Percentiles rank a stretch among this genome's conserved stretches.
phyloP scores from a whole-genome alignment of 2,113 vertebrate species.

The Brevimyrus niger region DNA sequence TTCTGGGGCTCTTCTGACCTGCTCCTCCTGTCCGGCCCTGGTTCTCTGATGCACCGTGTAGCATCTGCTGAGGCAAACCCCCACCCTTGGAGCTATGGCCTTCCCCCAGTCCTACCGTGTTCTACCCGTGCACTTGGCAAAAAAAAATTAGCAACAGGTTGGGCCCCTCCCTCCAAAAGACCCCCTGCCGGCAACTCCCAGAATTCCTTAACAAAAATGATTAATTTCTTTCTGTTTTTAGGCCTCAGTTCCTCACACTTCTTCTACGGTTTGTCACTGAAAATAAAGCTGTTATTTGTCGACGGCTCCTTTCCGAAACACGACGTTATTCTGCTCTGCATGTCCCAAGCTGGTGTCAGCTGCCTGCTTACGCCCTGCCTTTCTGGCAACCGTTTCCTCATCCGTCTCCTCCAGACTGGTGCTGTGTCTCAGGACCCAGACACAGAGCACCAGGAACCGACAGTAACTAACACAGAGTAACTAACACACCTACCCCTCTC shows the following conservation, averaged over 20 bases:
- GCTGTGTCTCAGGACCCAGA: not conserved
- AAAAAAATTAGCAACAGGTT: not conserved
- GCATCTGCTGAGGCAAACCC: not conserved
- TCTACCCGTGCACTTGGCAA: not conserved
- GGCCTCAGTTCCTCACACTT: not conserved
- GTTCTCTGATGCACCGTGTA: not conserved
- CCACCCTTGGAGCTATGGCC: not conserved
- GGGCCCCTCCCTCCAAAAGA: not conserved
- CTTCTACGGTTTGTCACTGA: not conserved
- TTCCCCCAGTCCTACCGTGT: not conserved
- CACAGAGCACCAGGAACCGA: not conserved
- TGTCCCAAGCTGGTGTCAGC: not conserved
- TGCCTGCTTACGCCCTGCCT: not conserved
- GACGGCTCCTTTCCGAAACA: not conserved
- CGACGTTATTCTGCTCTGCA: not conserved
- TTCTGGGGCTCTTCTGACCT: not conserved
- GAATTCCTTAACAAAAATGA: not conserved
- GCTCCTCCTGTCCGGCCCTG: not conserved
- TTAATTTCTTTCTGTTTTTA: not conserved
- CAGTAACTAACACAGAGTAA: not conserved
- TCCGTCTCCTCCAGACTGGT: not conserved
- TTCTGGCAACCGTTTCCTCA: not conserved
- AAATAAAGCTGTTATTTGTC: not conserved
- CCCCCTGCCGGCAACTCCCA: not conserved
- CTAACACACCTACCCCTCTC: not conserved